Percentiles rank a stretch among this genome's conserved stretches.
These are phyloP conservation scores for Tetramorium parvispinum DNA, from an alignment of 1,140 invertebrate species.

Conservation along the genomic window DNA sequence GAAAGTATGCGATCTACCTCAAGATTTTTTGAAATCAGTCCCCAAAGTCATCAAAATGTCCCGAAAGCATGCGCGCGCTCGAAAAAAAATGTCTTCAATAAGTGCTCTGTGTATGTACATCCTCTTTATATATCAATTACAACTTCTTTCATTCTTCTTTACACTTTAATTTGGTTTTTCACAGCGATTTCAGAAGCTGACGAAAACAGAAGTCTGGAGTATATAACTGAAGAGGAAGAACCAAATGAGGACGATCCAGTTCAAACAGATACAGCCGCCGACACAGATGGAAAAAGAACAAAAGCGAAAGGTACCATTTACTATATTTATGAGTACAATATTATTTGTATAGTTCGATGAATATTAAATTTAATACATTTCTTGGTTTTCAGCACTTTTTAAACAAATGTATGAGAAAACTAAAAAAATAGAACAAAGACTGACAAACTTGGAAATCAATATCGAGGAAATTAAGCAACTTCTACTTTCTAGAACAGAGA, in stretches of 20 bases:
- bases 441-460: not conserved
- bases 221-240: too few relatives aligned
- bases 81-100: too few relatives aligned
- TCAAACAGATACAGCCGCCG: not conserved
- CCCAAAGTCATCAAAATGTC: too few relatives aligned
- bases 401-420: not conserved
- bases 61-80: too few relatives aligned
- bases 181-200: not conserved
- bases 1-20: too few relatives aligned
- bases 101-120: too few relatives aligned
- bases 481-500: constrained; percentile 3
- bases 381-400: too few relatives aligned
- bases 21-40: too few relatives aligned
- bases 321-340: too few relatives aligned
- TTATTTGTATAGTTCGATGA: too few relatives aligned
- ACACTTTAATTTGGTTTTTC: not conserved
- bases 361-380: too few relatives aligned
- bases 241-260: not conserved
- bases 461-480: not conserved
- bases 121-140: not conserved
- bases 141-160: not conserved
- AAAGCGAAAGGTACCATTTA: not conserved
- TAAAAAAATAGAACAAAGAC: not conserved
- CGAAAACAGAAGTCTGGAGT: too few relatives aligned
- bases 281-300: not conserved